Conservation (phyloP, 1,140 invertebrate species). For the Drosophila pseudoananassae region DNA sequence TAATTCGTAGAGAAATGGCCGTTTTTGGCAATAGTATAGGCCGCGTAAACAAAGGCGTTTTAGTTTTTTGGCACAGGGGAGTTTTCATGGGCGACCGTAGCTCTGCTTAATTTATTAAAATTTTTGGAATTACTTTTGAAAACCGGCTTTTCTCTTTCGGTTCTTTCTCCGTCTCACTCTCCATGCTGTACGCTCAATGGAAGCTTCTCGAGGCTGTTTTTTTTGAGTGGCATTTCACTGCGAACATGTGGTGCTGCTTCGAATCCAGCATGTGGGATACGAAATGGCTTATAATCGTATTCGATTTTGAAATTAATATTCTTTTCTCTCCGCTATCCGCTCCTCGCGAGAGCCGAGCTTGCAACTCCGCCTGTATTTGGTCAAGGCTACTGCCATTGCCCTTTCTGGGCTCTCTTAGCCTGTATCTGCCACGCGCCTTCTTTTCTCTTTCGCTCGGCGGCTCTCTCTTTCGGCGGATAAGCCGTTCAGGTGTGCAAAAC, state of each 20-base stretch:
- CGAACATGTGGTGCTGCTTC: conserved; percentile 47
- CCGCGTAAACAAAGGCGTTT: neutral
- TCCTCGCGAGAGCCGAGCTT: conserved; percentile 23
- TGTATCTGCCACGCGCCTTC: neutral
- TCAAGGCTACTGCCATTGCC: conserved; percentile 16
- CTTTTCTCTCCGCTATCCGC: conserved; percentile 1
- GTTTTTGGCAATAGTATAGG: conserved; percentile 14
- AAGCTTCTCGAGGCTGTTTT: conserved; percentile 64
- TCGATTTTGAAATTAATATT: conserved; percentile 29
- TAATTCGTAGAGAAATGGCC: conserved; percentile 2
- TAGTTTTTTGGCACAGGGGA: conserved; percentile 9
- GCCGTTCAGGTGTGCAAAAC: conserved; percentile 51
- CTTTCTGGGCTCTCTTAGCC: conserved; percentile 5
- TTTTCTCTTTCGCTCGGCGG: conserved; percentile 1
- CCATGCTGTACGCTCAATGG: conserved; percentile 49
- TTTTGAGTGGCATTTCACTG: conserved; percentile 21
- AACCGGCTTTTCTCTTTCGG: conserved; percentile 63
- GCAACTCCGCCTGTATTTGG: conserved; percentile 15
- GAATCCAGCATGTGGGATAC: conserved; percentile 20
- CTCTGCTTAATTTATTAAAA: conserved; percentile 48
- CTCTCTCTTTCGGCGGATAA: conserved; percentile 13
- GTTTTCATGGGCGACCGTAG: conserved; percentile 17
- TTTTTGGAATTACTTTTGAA: conserved; percentile 58
- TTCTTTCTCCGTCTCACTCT: conserved; percentile 26
- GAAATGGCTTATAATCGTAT: conserved; percentile 45